These are phyloP conservation scores for Pionites leucogaster DNA, from an alignment of 2,113 vertebrate genomes.

Conservation along the genomic window DNA sequence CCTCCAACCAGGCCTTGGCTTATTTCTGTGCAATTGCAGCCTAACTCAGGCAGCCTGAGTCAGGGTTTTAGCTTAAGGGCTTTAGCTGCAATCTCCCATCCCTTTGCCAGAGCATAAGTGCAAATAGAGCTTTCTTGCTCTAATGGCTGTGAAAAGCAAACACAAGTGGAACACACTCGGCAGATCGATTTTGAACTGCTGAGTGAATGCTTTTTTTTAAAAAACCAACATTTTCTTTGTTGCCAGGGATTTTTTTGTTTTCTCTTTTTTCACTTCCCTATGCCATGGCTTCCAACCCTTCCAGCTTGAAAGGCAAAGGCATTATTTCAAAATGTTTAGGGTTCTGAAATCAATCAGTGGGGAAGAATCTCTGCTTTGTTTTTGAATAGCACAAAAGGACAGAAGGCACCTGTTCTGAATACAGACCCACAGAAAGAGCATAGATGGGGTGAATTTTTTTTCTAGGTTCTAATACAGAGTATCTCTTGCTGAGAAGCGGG, in stretches of 20 bases:
- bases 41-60: not conserved
- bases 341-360: not conserved
- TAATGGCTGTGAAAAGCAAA: slow-evolving; percentile 18
- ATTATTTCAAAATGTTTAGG: not conserved
- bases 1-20: not conserved
- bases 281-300: not conserved
- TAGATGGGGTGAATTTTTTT: not conserved
- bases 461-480: not conserved
- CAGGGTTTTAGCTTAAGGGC: not conserved
- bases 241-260: not conserved
- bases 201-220: not conserved
- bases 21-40: not conserved
- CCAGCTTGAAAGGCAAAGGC: not conserved
- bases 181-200: not conserved
- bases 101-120: not conserved
- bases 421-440: not conserved
- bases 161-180: not conserved
- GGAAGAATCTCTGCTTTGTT: not conserved
- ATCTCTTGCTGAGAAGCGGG: not conserved
- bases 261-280: not conserved
- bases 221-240: not conserved
- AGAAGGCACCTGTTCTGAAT: not conserved
- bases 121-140: not conserved
- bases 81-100: not conserved
- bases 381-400: not conserved